Evolutionary conservation across 2,888 invertebrate genomes (phyloP).

Genomic region (Schrankia costaestrigalis): DNA sequence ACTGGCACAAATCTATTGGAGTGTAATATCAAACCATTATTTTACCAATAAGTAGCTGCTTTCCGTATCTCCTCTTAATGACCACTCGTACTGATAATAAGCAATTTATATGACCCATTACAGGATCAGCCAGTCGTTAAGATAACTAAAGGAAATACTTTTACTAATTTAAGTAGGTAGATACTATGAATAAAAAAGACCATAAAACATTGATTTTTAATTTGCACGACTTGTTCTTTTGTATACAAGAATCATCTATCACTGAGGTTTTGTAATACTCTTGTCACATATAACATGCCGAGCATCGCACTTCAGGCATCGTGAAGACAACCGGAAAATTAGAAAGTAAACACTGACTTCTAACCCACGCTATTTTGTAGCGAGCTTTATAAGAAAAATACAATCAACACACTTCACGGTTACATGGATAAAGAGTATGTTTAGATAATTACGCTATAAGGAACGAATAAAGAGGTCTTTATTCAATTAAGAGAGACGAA

Average conservation of each 20-base stretch:
- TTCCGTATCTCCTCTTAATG: conserved; percentile 48
- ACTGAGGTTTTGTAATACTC: conserved; percentile 52
- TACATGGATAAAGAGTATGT: conserved; percentile 26
- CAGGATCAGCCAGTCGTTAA: conserved; percentile 59
- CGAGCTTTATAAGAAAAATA: conserved; percentile 41
- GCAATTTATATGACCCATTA: conserved; percentile 70
- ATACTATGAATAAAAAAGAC: conserved; percentile 24
- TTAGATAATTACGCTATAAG: conserved; percentile 49
- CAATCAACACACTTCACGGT: conserved; percentile 22
- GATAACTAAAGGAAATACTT: conserved; percentile 53
- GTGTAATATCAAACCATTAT: conserved; percentile 29
- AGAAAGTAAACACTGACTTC: conserved; percentile 69
- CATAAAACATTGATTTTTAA: conserved; percentile 19
- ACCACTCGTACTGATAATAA: conserved; percentile 53
- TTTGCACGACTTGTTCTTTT: conserved; percentile 6
- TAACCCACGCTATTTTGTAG: conserved; percentile 43
- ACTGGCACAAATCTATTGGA: conserved; percentile 15
- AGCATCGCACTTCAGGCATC: conserved; percentile 53
- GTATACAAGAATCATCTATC: conserved; percentile 34
- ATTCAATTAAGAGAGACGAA: conserved; percentile 72
- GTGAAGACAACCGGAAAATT: conserved; percentile 78
- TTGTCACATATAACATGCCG: conserved; percentile 57
- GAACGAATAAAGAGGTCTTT: conserved; percentile 51
- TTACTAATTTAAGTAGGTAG: conserved; percentile 39
- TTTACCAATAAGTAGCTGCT: conserved; percentile 28